phyloP scores from a whole-genome alignment of 2,888 invertebrate species.

The Oscheius sp. region DNA sequence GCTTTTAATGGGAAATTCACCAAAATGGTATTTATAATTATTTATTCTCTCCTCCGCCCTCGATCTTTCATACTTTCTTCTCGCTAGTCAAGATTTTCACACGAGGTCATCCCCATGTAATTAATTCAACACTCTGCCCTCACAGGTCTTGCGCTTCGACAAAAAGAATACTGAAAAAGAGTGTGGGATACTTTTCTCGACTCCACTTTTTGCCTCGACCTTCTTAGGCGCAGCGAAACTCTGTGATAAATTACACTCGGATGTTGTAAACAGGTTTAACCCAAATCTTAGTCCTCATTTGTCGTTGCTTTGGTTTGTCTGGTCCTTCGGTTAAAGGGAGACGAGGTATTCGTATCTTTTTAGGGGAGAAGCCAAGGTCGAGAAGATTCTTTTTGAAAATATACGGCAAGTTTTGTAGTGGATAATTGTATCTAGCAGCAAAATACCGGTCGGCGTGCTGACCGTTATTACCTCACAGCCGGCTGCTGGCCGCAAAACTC shows the following conservation, averaged over 20 bases:
- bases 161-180: neutral
- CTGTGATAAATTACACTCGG: neutral
- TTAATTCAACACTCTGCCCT: neutral
- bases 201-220: neutral
- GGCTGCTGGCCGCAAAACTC: slow-evolving; percentile 11
- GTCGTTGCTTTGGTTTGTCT: too few species aligned
- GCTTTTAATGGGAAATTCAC: too few species aligned
- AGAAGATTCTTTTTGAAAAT: neutral
- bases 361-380: neutral
- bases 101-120: neutral
- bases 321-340: too few species aligned
- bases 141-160: neutral
- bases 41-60: neutral
- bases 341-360: neutral
- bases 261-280: neutral
- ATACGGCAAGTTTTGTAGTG: slow-evolving; percentile 23
- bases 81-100: neutral
- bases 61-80: too few species aligned
- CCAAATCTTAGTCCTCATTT: neutral
- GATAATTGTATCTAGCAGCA: slow-evolving; percentile 23
- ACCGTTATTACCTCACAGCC: slow-evolving; percentile 28
- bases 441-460: slow-evolving; percentile 1
- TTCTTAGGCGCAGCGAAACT: neutral
- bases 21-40: too few species aligned
- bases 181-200: neutral